Evolutionary conservation across 2,113 vertebrate species (phyloP), one percentile per base, ranked within the genome.

Genomic region (Nicator chloris): DNA sequence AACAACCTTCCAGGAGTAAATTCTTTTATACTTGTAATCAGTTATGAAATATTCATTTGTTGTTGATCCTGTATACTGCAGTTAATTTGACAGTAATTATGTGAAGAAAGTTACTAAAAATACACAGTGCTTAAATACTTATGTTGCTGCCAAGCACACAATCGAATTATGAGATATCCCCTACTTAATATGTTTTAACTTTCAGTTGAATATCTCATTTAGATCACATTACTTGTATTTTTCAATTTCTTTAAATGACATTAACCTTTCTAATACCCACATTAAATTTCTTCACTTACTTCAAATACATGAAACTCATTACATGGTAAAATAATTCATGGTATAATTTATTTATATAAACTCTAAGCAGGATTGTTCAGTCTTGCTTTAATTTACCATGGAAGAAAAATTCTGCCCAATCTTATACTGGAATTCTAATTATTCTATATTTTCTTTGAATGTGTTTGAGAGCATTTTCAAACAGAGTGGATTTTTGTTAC

Each of bases 21-120:
- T 93, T 95, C n/a, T 94, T 95, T 85, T 91, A 92, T 92, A 61
- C 59, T 91, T 93, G 33, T 73, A 93, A 92, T 82, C 73, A 87
- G 49, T 72, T 95, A 95, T 95, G 56, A 97, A 96, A 97, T 94
- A 97, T 94, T 95, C 71, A 96, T 94, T 90, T 95, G 90, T 91
- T 94, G 93, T 93, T 93, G 68, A 88, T 96, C 61, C 42, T 92
- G 78, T 81, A 40, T 92, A 51, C 50, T 79, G 68, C 72, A 92
- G 83, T 88, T 95, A 96, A 96, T 96, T 97, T 95, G 65, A 75
- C 81, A 91, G 81, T 75, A 92, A 95, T 95, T 96, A 88, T 21
- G 49, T 37, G 35, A 76, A 95, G 66, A 88, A 95, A 95, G 82
- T 90, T 93, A 30, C 60, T 94, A 81, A 96, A 95, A 93, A 93